Conservation (phyloP, 2,113 vertebrate species). For the Pachycephala philippinensis region DNA sequence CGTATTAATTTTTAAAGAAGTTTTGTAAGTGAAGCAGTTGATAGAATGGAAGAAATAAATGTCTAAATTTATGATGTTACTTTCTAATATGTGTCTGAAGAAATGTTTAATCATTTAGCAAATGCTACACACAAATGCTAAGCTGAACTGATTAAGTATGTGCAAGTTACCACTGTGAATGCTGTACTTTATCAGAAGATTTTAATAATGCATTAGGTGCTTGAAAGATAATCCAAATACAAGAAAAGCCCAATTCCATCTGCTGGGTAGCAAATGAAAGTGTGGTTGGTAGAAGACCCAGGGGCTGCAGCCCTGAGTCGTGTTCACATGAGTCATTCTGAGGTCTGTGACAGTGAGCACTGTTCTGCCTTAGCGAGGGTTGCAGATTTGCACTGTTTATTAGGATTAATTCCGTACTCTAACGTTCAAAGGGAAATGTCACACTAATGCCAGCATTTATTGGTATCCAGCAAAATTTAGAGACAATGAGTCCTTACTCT, state of each 20-base stretch:
- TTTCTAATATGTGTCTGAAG: not conserved
- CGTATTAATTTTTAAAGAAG: not conserved
- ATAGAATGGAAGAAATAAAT: not conserved
- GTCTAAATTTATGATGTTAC: not conserved
- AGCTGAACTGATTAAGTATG: not conserved
- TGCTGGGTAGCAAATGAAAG: not conserved
- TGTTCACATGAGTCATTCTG: not conserved
- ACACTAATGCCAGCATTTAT: constrained; percentile 41
- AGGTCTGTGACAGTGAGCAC: not conserved
- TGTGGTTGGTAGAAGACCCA: not conserved
- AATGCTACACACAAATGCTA: not conserved
- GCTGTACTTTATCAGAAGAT: not conserved
- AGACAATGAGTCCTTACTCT: constrained; percentile 32
- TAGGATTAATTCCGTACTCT: not conserved
- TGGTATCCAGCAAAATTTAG: not conserved
- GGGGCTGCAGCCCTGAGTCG: not conserved
- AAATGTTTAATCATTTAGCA: not conserved
- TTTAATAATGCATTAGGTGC: not conserved
- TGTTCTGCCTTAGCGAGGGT: not conserved
- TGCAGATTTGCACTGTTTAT: not conserved
- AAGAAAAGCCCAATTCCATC: not conserved
- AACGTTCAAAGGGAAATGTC: constrained; percentile 39
- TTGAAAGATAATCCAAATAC: not conserved
- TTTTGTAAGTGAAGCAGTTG: not conserved
- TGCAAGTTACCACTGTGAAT: not conserved